These are phyloP conservation scores for Gonatopus flavifemur DNA, from an alignment of 1,140 invertebrate genomes.

Conservation along the genomic window DNA sequence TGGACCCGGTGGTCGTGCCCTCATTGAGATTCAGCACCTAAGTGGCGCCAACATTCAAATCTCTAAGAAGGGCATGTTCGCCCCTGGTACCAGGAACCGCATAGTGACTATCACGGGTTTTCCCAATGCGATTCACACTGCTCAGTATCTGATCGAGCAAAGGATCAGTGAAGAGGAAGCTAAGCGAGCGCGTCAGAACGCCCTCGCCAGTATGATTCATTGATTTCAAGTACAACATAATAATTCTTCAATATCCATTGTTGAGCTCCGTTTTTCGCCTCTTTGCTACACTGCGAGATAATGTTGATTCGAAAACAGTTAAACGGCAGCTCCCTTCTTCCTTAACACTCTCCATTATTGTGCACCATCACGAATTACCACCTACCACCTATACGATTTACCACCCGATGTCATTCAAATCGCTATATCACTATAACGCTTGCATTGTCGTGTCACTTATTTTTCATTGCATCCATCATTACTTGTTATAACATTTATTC, in stretches of 20 bases:
- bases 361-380: slow-evolving; percentile 18
- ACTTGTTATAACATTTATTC: slow-evolving; percentile 51
- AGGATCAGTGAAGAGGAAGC: slow-evolving; percentile 93
- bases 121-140: slow-evolving; percentile 82
- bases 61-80: slow-evolving; percentile 97
- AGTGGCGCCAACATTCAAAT: slow-evolving; percentile 97
- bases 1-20: slow-evolving; percentile 89
- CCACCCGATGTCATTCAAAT: slow-evolving; percentile 43
- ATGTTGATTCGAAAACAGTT: no score
- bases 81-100: slow-evolving; percentile 93
- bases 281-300: slow-evolving; percentile 25
- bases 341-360: slow-evolving; percentile 17
- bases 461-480: slow-evolving; percentile 52
- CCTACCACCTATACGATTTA: slow-evolving; percentile 26
- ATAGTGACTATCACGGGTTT: slow-evolving; percentile 94
- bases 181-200: slow-evolving; percentile 87
- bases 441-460: slow-evolving; percentile 48
- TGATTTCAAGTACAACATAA: slow-evolving; percentile 46
- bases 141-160: slow-evolving; percentile 93
- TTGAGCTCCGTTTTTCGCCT: slow-evolving; percentile 35
- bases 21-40: slow-evolving; percentile 95
- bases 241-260: slow-evolving; percentile 41
- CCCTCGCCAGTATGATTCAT: slow-evolving; percentile 74
- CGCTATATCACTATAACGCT: slow-evolving; percentile 51
- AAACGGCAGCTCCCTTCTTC: slow-evolving; percentile 28